phyloP scores from a whole-genome alignment of 1,140 invertebrate species.

The Aphidius gifuensis region DNA sequence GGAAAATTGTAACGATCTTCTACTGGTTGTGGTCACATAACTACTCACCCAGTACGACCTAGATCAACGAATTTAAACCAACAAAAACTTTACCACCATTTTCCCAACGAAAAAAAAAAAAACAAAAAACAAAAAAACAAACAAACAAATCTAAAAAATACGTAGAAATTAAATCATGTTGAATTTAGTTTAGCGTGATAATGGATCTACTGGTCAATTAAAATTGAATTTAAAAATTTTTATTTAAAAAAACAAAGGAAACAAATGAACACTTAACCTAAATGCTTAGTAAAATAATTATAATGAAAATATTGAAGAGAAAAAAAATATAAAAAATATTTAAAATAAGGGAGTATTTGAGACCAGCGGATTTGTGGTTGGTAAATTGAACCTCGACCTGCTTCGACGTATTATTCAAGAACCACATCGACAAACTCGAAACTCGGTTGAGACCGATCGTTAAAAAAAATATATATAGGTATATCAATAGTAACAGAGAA shows the following conservation, averaged over 20 bases:
- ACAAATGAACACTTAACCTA: background rate
- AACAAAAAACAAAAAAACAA: background rate
- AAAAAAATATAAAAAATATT: slow-evolving; percentile 14
- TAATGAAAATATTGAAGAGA: slow-evolving; percentile 10
- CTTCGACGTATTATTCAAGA: background rate
- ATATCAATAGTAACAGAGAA: no score
- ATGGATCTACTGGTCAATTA: no score
- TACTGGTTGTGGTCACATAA: slow-evolving; percentile 8
- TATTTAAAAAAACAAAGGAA: no score
- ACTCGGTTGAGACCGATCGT: slow-evolving; percentile 2
- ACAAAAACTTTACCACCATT: background rate
- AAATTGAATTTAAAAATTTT: no score
- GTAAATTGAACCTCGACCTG: slow-evolving; percentile 29
- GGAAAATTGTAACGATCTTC: slow-evolving; percentile 16
- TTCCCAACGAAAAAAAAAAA: background rate
- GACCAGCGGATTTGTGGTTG: slow-evolving; percentile 15
- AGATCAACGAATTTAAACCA: slow-evolving; percentile 12
- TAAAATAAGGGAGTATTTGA: slow-evolving; percentile 5
- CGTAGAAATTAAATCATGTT: no score
- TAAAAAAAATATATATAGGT: no score
- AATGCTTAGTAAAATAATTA: background rate
- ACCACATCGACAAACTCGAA: slow-evolving; percentile 3
- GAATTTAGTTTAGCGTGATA: no score
- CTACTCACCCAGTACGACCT: background rate
- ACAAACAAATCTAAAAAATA: no score